Evolutionary conservation across 2,888 invertebrate genomes (phyloP).

Genomic region (Apocheima hispidaria): DNA sequence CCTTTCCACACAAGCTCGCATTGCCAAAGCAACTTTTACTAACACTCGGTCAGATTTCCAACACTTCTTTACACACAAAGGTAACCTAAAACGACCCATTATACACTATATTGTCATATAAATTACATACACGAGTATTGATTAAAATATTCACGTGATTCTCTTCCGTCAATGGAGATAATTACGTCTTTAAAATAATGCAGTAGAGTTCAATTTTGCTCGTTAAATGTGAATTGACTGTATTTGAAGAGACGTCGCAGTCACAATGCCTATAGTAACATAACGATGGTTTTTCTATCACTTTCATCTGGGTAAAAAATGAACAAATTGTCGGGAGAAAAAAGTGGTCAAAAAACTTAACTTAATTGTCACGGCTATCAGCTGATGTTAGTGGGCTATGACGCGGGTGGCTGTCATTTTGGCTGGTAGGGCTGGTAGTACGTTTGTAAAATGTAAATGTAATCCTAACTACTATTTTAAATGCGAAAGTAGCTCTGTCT

Average conservation of each 20-base stretch:
- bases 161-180: neutral
- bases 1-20: constrained; percentile 14
- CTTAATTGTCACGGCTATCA: constrained; percentile 77
- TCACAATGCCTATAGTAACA: constrained; percentile 61
- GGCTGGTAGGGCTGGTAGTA: constrained; percentile 36
- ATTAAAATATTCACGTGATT: constrained; percentile 52
- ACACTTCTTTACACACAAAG: constrained; percentile 35
- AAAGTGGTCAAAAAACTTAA: constrained; percentile 72
- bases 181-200: neutral
- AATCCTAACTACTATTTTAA: no score
- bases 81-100: constrained; percentile 41
- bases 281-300: constrained; percentile 71
- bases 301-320: constrained; percentile 70
- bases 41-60: constrained; percentile 24
- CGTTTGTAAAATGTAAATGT: neutral
- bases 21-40: constrained; percentile 38
- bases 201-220: constrained; percentile 30
- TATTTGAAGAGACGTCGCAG: constrained; percentile 17
- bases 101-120: constrained; percentile 46
- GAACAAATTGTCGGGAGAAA: constrained; percentile 50
- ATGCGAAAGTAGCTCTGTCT: no score
- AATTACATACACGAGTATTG: constrained; percentile 54
- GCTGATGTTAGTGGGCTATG: constrained; percentile 46
- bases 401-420: constrained; percentile 30
- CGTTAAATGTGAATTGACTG: constrained; percentile 19